Evolutionary conservation across 2,113 vertebrate species (phyloP), one percentile per base, ranked within the genome.

Genomic region (Epinephelus moara): DNA sequence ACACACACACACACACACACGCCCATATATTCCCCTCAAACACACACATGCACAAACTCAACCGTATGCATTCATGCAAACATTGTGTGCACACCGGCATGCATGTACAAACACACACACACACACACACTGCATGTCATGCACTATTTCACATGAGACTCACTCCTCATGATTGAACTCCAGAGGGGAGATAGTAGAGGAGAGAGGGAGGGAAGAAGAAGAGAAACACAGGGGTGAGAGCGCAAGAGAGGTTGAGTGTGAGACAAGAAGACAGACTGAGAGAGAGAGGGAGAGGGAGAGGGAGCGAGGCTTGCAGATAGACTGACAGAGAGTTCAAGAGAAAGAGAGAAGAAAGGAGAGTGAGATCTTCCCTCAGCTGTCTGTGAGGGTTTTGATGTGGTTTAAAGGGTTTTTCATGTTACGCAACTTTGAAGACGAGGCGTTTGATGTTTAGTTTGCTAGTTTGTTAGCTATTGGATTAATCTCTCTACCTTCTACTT

Each of bases 401-500:
- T 91, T 92, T 91, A 93, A 92, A 92, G 74, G 76, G 80, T 84
- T 93, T 93, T 94, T 94, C 89, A 91, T 91, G 91, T 92, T 92
- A 89, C 59, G 79, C 91, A 94, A 94, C 93, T 94, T 94, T 95
- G 94, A 95, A 95, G 93, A 88, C 72, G 70, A 75, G 70, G 81
- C 27, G 82, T 95, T 95, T 94, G 93, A 95, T 94, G 94, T 93
- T 76, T 84, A 83, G 90, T 91, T 91, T 84, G 75, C 81, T 87
- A 73, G 89, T 93, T 94, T 91, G 91, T 93, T 91, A 93, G 92
- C 89, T 93, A 69, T 86, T 91, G 91, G 90, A 89, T 90, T 91
- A 92, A 91, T 93, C 87, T 78, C 80, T 72, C 78, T 75, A 70
- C 78, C 88, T 78, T 86, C 89, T 83, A 79, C 80, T 79, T 78